Evolutionary conservation across 2,113 vertebrate species (phyloP).

Genomic region (Calidris pygmaea): DNA sequence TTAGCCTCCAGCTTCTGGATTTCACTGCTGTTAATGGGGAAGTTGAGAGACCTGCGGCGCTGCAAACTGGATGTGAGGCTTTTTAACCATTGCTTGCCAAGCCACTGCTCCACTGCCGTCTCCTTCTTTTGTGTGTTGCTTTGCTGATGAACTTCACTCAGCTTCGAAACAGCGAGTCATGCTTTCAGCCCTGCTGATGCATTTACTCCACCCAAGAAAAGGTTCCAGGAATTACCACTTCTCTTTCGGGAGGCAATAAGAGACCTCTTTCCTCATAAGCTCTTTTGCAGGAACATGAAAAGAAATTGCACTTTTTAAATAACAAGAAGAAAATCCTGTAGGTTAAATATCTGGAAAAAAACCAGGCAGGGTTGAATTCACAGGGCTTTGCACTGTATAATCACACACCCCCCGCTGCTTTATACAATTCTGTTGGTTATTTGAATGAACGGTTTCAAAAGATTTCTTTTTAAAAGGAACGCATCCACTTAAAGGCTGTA

Average conservation of each 20-base stretch:
- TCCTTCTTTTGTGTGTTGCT: neutral
- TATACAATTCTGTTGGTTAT: neutral
- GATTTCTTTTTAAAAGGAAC: neutral
- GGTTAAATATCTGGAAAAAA: neutral
- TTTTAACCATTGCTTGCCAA: neutral
- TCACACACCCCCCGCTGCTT: neutral
- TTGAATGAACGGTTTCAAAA: neutral
- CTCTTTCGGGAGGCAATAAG: neutral
- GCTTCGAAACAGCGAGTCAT: neutral
- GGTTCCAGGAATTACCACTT: slow-evolving; percentile 35
- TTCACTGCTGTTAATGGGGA: neutral
- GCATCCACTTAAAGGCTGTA: neutral
- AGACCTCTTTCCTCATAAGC: neutral
- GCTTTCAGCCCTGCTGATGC: slow-evolving; percentile 22
- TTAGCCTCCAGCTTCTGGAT: neutral
- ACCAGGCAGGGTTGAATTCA: neutral
- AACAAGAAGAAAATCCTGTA: neutral
- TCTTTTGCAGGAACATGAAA: slow-evolving; percentile 28
- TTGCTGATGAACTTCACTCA: neutral
- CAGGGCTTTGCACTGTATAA: neutral
- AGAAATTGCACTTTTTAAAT: slow-evolving; percentile 22
- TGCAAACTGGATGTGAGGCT: neutral
- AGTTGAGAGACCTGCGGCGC: rapidly evolving
- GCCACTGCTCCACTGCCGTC: neutral
- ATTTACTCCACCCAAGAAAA: neutral